Evolutionary conservation across 2,888 invertebrate species (phyloP), one percentile per base, ranked within the genome.

Genomic region (Trissolcus japonicus): DNA sequence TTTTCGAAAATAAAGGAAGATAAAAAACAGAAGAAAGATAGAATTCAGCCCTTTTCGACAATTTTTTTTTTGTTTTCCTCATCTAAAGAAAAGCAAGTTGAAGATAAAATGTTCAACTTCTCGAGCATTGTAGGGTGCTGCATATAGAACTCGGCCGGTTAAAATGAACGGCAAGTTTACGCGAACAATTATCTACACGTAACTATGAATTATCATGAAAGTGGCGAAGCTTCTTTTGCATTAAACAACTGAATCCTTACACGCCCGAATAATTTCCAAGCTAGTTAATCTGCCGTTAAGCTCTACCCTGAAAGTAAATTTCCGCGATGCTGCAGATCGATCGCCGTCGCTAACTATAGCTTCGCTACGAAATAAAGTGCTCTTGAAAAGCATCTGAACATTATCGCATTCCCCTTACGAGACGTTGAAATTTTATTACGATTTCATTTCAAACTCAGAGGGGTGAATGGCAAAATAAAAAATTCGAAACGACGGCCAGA

Each of bases 231-330:
- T 60, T 74, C 66, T 61, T 66, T 61, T 61, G 62, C 63, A 59
- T 68, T 63, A 59, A 72, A 62, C 67, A 72, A 63, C 59, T 59
- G 57, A 57, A 72, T 68, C 57, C 71, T 71, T 71, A 59, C 59
- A 72, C 76, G 63, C 63, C 35, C 53, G 76, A 72, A 72, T 77
- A 77, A 72, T 68, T 68, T 16, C 54, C 62, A 56, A 61, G 76
- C 71, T 76, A 71, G 72, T 71, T 77, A 77, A 77, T 77, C 67
- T 72, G 72, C 72, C 68, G 76, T 77, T 77, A 77, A 71, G 55
- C 76, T 72, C 41, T 35, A 59, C 62, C 62, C 67, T 67, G 67
- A 77, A 68, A 72, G 76, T 77, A 67, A 77, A 77, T 77, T 72
- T 77, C 67, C 53, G 59, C 51, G 59, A 62, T 53, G 63, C 48